Evolutionary conservation across 1,140 invertebrate genomes (phyloP).

Genomic region (Drosophila ambigua): DNA sequence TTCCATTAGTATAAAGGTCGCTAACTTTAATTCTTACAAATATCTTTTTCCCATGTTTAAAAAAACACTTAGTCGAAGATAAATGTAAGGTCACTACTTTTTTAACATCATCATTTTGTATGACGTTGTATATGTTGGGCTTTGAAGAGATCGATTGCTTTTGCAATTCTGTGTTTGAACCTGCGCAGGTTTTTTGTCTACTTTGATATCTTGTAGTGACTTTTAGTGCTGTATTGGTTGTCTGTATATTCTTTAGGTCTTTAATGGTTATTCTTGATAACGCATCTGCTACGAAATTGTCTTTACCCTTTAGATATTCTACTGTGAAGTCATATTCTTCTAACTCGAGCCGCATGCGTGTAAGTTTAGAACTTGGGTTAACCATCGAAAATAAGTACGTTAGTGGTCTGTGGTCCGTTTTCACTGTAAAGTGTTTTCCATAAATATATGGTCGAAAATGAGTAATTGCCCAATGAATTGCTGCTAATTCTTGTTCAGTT

Average conservation of each 20-base stretch:
- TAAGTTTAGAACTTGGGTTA: slow-evolving; percentile 77
- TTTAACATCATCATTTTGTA: neutral
- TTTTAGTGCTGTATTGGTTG: neutral
- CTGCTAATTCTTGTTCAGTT: slow-evolving; percentile 21
- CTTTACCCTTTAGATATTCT: slow-evolving; percentile 49
- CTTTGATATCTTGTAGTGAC: slow-evolving; percentile 13
- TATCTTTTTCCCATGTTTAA: too few relatives aligned
- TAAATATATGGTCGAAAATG: slow-evolving; percentile 1
- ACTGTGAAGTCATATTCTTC: slow-evolving; percentile 76
- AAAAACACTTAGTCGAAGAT: too few relatives aligned
- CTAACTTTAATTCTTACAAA: too few relatives aligned
- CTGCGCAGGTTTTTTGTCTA: neutral
- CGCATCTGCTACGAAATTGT: slow-evolving; percentile 25
- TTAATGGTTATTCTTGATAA: slow-evolving; percentile 10
- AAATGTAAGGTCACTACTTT: too few relatives aligned
- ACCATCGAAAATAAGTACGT: slow-evolving; percentile 46
- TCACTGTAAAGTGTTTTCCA: neutral
- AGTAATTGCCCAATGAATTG: slow-evolving; percentile 16
- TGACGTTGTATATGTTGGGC: neutral
- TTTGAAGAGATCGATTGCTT: neutral
- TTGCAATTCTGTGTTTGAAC: neutral
- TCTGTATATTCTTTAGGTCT: too few relatives aligned
- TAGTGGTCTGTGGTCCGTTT: slow-evolving; percentile 1
- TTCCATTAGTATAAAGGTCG: too few relatives aligned
- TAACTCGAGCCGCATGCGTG: slow-evolving; percentile 46